These are phyloP conservation scores for Sandelia bainsii DNA, from an alignment of 2,797 vertebrate genomes.

Conservation along the genomic window DNA sequence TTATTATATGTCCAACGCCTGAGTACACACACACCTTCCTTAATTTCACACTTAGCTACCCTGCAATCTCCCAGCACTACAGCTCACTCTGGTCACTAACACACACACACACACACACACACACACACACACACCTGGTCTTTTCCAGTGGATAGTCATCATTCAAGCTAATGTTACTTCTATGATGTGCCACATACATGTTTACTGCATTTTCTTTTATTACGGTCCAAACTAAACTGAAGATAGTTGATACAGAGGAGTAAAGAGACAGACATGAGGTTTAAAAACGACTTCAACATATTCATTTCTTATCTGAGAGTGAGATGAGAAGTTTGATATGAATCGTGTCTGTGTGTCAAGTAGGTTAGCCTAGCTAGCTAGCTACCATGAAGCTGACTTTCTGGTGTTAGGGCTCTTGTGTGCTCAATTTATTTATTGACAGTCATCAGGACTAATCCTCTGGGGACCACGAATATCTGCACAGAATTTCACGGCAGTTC, in stretches of 20 bases:
- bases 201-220: slow-evolving; percentile 16
- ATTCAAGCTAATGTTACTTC: slow-evolving; percentile 38
- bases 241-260: too few species aligned
- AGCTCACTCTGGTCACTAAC: slow-evolving; percentile 33
- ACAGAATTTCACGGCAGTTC: too few species aligned
- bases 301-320: neutral
- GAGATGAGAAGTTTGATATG: neutral
- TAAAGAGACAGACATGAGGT: neutral
- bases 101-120: slow-evolving; percentile 6
- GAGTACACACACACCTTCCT: slow-evolving; percentile 72
- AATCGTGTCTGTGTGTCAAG: neutral
- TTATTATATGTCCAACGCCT: slow-evolving; percentile 73
- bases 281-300: neutral
- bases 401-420: too few species aligned
- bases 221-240: neutral
- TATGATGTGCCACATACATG: slow-evolving; percentile 4
- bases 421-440: too few species aligned
- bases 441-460: too few species aligned
- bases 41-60: slow-evolving; percentile 84
- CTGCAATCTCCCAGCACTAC: slow-evolving; percentile 68
- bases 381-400: neutral
- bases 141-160: slow-evolving; percentile 31
- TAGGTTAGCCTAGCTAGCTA: neutral
- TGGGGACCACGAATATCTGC: too few species aligned
- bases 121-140: slow-evolving; percentile 2